Conservation (phyloP, 2,113 vertebrate species). For the Aptenodytes patagonicus region DNA sequence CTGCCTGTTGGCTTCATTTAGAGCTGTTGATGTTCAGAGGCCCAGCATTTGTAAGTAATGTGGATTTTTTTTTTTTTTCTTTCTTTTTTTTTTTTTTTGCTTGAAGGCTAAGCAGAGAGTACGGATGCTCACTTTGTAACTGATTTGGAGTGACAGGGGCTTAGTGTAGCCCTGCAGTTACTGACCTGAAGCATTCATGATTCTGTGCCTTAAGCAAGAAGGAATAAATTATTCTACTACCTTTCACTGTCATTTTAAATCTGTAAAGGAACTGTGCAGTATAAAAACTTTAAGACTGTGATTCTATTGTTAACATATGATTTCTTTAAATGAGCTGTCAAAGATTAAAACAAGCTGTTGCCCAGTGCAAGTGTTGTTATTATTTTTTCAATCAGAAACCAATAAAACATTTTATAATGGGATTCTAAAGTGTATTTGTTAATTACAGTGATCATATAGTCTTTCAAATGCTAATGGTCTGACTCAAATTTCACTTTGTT, state of each 20-base stretch:
- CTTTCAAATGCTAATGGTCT: constrained; percentile 90
- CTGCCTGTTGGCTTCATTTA: constrained; percentile 8
- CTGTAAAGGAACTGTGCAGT: constrained; percentile 61
- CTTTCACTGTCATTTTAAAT: constrained; percentile 76
- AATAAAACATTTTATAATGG: constrained; percentile 62
- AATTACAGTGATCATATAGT: constrained; percentile 84
- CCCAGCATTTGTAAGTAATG: not conserved
- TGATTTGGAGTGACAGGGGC: constrained; percentile 69
- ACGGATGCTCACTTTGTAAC: constrained; percentile 56
- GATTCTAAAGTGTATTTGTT: constrained; percentile 67
- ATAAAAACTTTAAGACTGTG: constrained; percentile 68
- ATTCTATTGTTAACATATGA: constrained; percentile 75
- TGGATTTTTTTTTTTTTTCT: not conserved
- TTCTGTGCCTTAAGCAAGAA: constrained; percentile 70
- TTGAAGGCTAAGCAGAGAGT: not conserved
- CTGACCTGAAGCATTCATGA: constrained; percentile 63
- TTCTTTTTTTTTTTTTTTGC: not conserved
- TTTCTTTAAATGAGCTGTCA: constrained; percentile 66
- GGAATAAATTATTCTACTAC: constrained; percentile 74
- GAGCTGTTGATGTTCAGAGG: not conserved
- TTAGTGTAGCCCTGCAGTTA: constrained; percentile 69
- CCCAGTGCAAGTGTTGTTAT: constrained; percentile 47
- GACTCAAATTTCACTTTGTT: constrained; percentile 91
- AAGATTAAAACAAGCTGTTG: constrained; percentile 59
- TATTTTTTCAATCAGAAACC: constrained; percentile 65